These are phyloP conservation scores for Parnassius orleans DNA, from an alignment of 2,888 invertebrate species.

Conservation along the genomic window DNA sequence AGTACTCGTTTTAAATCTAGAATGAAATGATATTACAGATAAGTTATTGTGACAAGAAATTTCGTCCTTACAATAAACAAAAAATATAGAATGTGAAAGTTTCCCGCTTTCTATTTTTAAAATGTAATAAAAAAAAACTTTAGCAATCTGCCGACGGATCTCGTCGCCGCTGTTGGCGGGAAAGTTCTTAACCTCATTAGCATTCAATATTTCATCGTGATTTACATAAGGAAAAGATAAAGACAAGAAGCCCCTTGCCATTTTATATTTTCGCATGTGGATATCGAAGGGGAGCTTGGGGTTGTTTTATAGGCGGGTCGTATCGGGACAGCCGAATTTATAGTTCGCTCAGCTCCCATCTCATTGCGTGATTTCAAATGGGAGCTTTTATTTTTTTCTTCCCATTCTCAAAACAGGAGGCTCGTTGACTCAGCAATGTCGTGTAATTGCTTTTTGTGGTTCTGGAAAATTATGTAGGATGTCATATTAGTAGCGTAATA, in stretches of 20 bases:
- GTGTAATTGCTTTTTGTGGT: constrained; percentile 38
- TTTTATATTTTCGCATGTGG: constrained; percentile 64
- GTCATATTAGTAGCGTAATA: too few relatives aligned
- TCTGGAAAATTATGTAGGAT: neutral
- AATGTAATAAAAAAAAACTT: constrained; percentile 23
- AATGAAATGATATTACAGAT: too few relatives aligned
- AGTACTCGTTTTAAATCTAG: too few relatives aligned
- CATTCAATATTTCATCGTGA: constrained; percentile 59
- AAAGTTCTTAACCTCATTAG: constrained; percentile 76
- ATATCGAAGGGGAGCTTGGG: constrained; percentile 62
- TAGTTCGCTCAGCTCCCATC: constrained; percentile 65
- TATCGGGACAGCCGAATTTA: constrained; percentile 65
- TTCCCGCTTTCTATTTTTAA: neutral
- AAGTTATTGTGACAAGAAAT: too few relatives aligned
- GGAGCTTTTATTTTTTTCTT: constrained; percentile 44
- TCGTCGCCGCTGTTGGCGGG: constrained; percentile 56
- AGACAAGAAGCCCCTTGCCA: constrained; percentile 73
- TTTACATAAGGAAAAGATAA: constrained; percentile 80
- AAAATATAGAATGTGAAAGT: neutral
- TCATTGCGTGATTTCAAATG: constrained; percentile 66
- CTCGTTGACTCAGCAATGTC: constrained; percentile 41
- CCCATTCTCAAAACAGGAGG: constrained; percentile 38
- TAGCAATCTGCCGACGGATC: constrained; percentile 26
- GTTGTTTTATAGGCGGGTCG: constrained; percentile 48
- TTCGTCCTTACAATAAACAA: too few relatives aligned